These are phyloP conservation scores for Phainopepla nitens DNA, from an alignment of 2,113 vertebrate species.

Conservation along the genomic window DNA sequence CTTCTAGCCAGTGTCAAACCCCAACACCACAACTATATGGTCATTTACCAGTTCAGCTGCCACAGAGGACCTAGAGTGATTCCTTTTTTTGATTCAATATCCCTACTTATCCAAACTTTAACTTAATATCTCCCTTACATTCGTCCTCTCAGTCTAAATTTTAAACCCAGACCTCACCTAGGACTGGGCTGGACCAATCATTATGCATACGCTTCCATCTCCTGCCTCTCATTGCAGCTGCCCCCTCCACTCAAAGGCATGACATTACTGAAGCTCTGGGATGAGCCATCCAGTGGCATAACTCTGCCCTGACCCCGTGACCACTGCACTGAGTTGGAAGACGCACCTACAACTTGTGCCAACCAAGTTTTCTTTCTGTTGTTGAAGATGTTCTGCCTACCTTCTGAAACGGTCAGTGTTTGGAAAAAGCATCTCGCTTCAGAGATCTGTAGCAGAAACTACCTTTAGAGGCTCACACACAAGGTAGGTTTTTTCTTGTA, in stretches of 20 bases:
- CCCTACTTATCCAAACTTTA: background rate
- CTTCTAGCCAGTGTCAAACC: background rate
- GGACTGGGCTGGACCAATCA: background rate
- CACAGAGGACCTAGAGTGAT: background rate
- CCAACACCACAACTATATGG: background rate
- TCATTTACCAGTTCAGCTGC: background rate
- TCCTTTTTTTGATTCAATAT: background rate
- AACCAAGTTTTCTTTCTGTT: background rate
- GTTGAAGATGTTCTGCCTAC: background rate
- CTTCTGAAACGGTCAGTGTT: background rate
- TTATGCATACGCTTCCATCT: background rate
- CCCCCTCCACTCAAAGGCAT: background rate
- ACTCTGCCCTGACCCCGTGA: background rate
- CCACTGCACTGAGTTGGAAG: background rate
- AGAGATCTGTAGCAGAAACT: fast-evolving
- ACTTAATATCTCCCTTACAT: background rate
- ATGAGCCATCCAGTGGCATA: background rate
- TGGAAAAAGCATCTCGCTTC: background rate
- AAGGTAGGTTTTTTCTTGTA: background rate
- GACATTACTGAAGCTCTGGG: background rate
- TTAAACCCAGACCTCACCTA: background rate
- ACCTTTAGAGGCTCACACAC: background rate
- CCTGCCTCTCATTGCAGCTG: background rate
- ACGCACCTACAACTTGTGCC: background rate
- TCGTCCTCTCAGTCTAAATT: background rate